phyloP scores from a whole-genome alignment of 1,140 invertebrate genomes.

The Caenorhabditis elegans region WBcel235 BX284603.4:4644001-4644500 shows the following conservation, averaged over 20 bases:
- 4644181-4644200: neutral
- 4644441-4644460: neutral
- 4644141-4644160: neutral
- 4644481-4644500: too few relatives aligned
- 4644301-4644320: neutral
- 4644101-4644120: conserved; percentile 14
- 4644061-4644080: neutral
- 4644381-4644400: neutral
- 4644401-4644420: neutral
- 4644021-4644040: neutral
- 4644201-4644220: neutral
- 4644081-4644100: neutral
- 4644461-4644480: neutral
- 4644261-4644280: neutral
- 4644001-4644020: neutral
- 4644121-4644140: conserved; percentile 11
- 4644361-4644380: neutral
- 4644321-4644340: neutral
- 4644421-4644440: neutral
- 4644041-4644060: neutral
- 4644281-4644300: neutral
- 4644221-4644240: conserved; percentile 5
- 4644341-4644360: neutral
- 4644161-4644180: conserved; percentile 3
- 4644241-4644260: conserved; percentile 1